Evolutionary conservation across 2,797 vertebrate species (phyloP), one percentile per base, ranked within the genome.

Genomic region (Phataginus tetradactyla): DNA sequence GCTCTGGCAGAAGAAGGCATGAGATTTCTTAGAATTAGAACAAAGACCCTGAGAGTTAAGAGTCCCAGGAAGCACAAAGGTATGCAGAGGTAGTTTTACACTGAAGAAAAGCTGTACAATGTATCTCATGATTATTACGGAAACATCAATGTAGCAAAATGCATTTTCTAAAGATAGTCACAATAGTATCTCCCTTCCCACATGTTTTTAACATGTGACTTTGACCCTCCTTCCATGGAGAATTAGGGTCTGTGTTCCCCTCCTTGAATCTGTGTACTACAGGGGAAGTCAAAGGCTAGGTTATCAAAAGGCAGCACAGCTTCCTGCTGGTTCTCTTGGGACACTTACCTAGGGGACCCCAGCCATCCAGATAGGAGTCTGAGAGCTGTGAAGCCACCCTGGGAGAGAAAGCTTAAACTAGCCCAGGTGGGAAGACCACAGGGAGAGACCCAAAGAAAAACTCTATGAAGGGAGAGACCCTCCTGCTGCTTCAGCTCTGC

Each of bases 1-100:
- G 20, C 61, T 89, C 72, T 81, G 61, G 25, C 63, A 90, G 87
- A 95, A 90, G 87, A 95, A 86, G 51, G 51, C 53, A 63, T 63
- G 37, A 61, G 32, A 78, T 71, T 81, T 86, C 74, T 80, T 89
- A 68, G 79, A 90, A 84, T 51, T 81, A 37, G 59, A 92, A 69
- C 53, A 77, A 93, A 87, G 13, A 49, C 45, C 13, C 59, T 77
- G 42, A 79, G 55, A 39, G 9, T 69, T 77, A 42, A 78, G 59
- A 85, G 59, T 11, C n/a, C 53, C 69, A 81, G 51, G 29, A 68
- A 59, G 75, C 17, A 68, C 39, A 39, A 7, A 92, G 37, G 23
- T 85, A 86, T n/a, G 39, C 42, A 45, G 59, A 86, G 72, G 18
- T 57, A 59, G 49, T 23, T 80, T 93, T 90, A 80, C 57, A 20